phyloP scores from a whole-genome alignment of 2,797 vertebrate genomes.

The Poecilia velifera region DNA sequence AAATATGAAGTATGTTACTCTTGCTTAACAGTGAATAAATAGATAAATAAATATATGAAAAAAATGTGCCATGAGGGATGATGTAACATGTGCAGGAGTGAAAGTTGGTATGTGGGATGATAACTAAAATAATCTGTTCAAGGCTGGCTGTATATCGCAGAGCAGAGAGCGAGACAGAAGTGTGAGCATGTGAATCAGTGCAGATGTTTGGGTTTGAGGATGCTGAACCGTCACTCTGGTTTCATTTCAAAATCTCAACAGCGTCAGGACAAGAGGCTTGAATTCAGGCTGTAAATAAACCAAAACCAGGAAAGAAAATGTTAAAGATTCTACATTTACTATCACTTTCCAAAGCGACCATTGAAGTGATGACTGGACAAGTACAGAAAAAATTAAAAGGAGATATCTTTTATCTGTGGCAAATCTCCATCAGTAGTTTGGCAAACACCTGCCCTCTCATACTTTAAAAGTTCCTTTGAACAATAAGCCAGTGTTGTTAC shows the following conservation, averaged over 20 bases:
- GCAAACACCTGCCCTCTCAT: neutral
- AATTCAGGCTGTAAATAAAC: slow-evolving; percentile 49
- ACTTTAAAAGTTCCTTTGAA: neutral
- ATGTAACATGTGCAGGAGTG: slow-evolving; percentile 75
- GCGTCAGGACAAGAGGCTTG: slow-evolving; percentile 13
- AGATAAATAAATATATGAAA: slow-evolving; percentile 3
- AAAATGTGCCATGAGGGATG: slow-evolving; percentile 51
- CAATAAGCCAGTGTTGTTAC: neutral
- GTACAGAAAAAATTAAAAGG: neutral
- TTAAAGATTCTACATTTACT: neutral
- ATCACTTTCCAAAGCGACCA: neutral
- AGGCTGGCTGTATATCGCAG: slow-evolving; percentile 51
- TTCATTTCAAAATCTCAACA: neutral
- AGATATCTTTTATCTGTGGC: neutral
- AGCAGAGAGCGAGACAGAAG: slow-evolving; percentile 34
- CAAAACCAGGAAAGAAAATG: slow-evolving; percentile 1
- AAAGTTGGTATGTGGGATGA: slow-evolving; percentile 65
- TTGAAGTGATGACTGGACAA: neutral
- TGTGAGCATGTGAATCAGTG: slow-evolving; percentile 34
- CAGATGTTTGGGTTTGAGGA: slow-evolving; percentile 50
- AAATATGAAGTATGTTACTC: slow-evolving; percentile 22
- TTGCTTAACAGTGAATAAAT: slow-evolving; percentile 47
- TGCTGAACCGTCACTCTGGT: slow-evolving; percentile 44
- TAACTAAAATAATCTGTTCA: slow-evolving; percentile 62
- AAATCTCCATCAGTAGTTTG: neutral